Evolutionary conservation across 2,888 invertebrate species (phyloP).

Genomic region (Polylopha cassiicola): DNA sequence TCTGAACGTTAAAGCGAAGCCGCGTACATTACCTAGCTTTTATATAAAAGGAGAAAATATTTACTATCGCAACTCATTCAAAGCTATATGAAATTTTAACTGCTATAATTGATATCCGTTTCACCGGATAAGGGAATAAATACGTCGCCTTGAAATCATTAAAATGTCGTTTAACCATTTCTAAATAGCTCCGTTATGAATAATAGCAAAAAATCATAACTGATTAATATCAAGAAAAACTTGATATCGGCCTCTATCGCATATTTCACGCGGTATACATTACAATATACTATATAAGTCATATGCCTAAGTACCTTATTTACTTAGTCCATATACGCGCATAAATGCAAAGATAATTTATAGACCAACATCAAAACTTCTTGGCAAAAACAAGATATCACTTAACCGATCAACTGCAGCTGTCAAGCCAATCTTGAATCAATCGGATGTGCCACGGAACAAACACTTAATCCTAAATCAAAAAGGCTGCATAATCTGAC

Average conservation of each 20-base stretch:
- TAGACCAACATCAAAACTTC: no score
- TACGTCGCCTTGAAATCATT: slow-evolving; percentile 13
- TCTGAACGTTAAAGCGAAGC: no score
- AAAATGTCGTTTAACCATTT: slow-evolving; percentile 18
- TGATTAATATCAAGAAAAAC: slow-evolving; percentile 6
- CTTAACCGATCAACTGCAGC: no score
- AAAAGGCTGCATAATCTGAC: slow-evolving; percentile 28
- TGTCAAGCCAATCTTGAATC: slow-evolving; percentile 10
- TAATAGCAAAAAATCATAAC: slow-evolving; percentile 12
- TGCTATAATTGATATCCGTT: slow-evolving; percentile 18
- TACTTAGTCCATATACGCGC: no score
- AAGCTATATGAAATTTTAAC: slow-evolving; percentile 10
- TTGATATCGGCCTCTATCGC: neutral
- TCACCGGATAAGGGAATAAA: slow-evolving; percentile 14
- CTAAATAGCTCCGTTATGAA: slow-evolving; percentile 5
- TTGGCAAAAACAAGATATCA: no score
- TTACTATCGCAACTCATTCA: neutral
- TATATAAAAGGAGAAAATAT: slow-evolving; percentile 10
- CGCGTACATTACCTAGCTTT: neutral
- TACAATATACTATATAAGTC: no score
- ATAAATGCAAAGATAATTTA: no score
- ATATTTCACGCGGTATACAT: no score
- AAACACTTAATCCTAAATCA: slow-evolving; percentile 24
- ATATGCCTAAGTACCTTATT: no score
- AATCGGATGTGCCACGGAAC: slow-evolving; percentile 18